Evolutionary conservation across 2,113 vertebrate genomes (phyloP).

Genomic region (Candoia aspera): DNA sequence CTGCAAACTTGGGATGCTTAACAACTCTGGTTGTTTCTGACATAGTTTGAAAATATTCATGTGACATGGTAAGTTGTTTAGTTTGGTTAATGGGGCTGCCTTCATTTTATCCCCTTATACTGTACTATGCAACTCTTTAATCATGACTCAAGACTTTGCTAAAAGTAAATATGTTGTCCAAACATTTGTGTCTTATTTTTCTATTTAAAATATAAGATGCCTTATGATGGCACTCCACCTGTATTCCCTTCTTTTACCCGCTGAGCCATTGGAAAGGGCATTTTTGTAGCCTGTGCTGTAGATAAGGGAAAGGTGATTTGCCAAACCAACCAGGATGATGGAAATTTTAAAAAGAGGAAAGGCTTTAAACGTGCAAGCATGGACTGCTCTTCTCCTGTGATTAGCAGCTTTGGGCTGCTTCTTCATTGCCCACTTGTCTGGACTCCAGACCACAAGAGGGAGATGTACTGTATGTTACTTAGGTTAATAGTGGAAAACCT

Average conservation of each 20-base stretch:
- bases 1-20: background rate
- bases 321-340: background rate
- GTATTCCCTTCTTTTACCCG: background rate
- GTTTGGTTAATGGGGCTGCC: background rate
- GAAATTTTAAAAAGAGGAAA: background rate
- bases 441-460: background rate
- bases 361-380: background rate
- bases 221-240: background rate
- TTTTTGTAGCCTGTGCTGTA: background rate
- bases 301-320: background rate
- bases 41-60: background rate
- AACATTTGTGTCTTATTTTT: background rate
- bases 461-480: fast-evolving
- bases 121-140: background rate
- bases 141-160: background rate
- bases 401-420: background rate
- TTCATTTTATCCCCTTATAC: background rate
- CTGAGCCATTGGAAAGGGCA: background rate
- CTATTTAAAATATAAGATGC: background rate
- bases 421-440: background rate
- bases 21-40: background rate
- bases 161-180: background rate
- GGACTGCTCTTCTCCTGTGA: background rate
- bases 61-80: background rate
- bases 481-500: background rate